Conservation (phyloP, 2,888 invertebrate genomes). For the Netelia melanura region DNA sequence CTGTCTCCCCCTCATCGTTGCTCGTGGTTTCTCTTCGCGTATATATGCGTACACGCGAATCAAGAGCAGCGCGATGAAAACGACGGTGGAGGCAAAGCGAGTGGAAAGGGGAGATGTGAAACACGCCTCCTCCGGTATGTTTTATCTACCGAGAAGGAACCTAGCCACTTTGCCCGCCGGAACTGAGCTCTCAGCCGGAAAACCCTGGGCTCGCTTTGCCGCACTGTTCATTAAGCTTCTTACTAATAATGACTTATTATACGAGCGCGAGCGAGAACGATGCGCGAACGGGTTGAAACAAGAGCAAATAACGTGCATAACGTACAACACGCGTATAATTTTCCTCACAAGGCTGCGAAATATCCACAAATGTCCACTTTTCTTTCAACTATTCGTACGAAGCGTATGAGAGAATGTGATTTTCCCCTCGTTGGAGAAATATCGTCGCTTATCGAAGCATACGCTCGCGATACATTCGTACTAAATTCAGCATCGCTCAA, state of each 20-base stretch:
- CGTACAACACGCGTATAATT: background rate
- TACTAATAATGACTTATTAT: conserved; percentile 64
- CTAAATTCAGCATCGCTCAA: no score
- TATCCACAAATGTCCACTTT: conserved; percentile 15
- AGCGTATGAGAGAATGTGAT: background rate
- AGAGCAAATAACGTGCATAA: background rate
- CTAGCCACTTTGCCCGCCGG: conserved; percentile 55
- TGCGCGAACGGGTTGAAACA: background rate
- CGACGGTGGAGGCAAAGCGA: background rate
- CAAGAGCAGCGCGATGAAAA: background rate
- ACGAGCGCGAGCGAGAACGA: conserved; percentile 21
- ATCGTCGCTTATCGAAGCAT: background rate
- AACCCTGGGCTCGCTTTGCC: conserved; percentile 53
- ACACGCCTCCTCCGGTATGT: conserved; percentile 45
- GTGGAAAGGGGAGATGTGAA: background rate
- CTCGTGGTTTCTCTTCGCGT: conserved; percentile 1
- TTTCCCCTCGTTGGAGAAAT: background rate
- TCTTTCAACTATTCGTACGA: conserved; percentile 34
- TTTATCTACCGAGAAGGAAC: conserved; percentile 53
- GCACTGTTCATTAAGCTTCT: conserved; percentile 63
- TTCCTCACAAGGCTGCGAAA: background rate
- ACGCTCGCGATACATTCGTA: no score
- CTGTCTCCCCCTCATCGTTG: conserved; percentile 11
- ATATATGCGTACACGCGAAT: conserved; percentile 14
- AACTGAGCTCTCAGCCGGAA: conserved; percentile 61